phyloP scores from a whole-genome alignment of 2,888 invertebrate genomes.

The Cryptophagus acutangulus region DNA sequence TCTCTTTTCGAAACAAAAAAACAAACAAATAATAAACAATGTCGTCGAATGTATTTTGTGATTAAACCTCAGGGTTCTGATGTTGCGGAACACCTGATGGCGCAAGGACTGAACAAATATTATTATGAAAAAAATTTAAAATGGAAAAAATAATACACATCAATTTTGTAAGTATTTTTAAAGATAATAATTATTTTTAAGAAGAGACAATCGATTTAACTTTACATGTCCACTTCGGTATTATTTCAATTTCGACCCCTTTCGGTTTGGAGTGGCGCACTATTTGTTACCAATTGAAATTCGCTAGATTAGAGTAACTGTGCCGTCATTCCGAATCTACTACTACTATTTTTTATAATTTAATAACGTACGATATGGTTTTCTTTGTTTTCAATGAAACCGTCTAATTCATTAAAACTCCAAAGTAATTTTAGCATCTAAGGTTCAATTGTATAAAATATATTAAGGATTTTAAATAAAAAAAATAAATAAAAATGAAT shows the following conservation, averaged over 20 bases:
- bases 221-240: no score
- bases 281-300: no score
- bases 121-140: slow-evolving; percentile 5
- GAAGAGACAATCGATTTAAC: slow-evolving; percentile 35
- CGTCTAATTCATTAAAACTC: no score
- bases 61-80: not conserved
- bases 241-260: no score
- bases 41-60: slow-evolving; percentile 3
- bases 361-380: no score
- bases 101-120: slow-evolving; percentile 11
- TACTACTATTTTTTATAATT: no score
- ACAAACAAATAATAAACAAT: slow-evolving; percentile 2
- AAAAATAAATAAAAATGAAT: not conserved
- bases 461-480: not conserved
- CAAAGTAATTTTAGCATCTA: no score
- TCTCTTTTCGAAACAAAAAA: slow-evolving; percentile 3
- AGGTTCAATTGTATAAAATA: no score
- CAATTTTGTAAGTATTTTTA: slow-evolving; percentile 33
- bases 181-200: slow-evolving; percentile 35
- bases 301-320: no score
- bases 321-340: no score
- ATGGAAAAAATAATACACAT: slow-evolving; percentile 18
- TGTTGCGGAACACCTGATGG: slow-evolving; percentile 1
- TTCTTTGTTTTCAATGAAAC: no score
- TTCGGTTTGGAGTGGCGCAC: no score